These are phyloP conservation scores for Otolemur garnettii DNA, from an alignment of 2,113 vertebrate species.

Conservation along the genomic window DNA sequence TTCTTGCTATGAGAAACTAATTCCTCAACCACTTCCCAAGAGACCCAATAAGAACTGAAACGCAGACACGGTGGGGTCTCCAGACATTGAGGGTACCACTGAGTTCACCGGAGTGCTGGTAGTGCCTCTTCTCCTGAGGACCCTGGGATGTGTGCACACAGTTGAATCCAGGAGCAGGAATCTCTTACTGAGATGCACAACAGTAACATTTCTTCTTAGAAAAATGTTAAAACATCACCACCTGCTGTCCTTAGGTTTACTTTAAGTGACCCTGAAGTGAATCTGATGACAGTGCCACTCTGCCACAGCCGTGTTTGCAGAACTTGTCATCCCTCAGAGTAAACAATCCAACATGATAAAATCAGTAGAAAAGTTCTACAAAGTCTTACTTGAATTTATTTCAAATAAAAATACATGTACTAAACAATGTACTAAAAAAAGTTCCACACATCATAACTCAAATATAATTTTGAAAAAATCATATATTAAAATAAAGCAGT, in stretches of 20 bases:
- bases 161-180: neutral
- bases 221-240: neutral
- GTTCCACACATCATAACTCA: neutral
- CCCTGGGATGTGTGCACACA: rapidly evolving
- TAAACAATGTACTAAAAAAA: neutral
- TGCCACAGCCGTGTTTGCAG: conserved; percentile 43
- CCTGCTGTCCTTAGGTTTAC: neutral
- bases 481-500: neutral
- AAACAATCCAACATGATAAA: conserved; percentile 79
- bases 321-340: conserved; percentile 8
- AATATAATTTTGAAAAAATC: neutral
- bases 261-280: conserved; percentile 64
- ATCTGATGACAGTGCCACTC: neutral
- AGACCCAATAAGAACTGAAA: rapidly evolving
- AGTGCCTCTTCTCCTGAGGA: neutral
- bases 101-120: neutral
- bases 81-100: neutral
- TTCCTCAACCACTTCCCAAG: neutral
- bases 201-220: neutral
- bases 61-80: neutral
- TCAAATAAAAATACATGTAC: conserved; percentile 19
- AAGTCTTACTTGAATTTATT: neutral
- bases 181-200: neutral
- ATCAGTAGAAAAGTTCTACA: conserved; percentile 63
- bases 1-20: neutral